These are phyloP conservation scores for Steinernema carpocapsae DNA, from an alignment of 2,888 invertebrate genomes.

Conservation along the genomic window DNA sequence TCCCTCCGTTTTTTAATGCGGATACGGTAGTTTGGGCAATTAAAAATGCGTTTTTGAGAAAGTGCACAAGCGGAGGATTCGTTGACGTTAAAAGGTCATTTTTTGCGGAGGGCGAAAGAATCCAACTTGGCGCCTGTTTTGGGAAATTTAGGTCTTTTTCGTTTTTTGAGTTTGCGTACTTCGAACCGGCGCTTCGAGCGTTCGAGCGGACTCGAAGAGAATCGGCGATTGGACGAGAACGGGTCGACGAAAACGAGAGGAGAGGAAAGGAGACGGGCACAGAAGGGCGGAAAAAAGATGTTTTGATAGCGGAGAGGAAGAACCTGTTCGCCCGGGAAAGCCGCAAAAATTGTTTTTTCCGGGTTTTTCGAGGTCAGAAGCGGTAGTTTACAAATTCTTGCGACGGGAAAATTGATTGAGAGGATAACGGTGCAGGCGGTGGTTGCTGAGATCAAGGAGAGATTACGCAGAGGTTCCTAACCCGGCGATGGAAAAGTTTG, in stretches of 20 bases:
- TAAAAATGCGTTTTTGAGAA: too few species aligned
- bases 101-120: neutral
- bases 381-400: neutral
- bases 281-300: neutral
- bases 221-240: too few species aligned
- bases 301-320: neutral
- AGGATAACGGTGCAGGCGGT: too few species aligned
- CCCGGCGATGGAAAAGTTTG: too few species aligned
- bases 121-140: neutral
- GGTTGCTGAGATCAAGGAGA: too few species aligned
- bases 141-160: neutral
- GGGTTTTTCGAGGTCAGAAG: neutral
- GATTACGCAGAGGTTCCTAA: too few species aligned
- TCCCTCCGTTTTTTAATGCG: neutral
- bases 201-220: neutral
- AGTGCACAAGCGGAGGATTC: neutral
- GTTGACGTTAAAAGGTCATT: neutral
- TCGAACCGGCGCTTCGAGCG: slow-evolving; percentile 1
- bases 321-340: neutral
- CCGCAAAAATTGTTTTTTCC: too few species aligned
- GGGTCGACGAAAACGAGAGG: too few species aligned
- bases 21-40: slow-evolving; percentile 19
- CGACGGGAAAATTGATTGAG: neutral
- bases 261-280: neutral
- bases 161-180: slow-evolving; percentile 4